Percentiles rank a stretch among this genome's conserved stretches.
These are phyloP conservation scores for Temnothorax ravouxi DNA, from an alignment of 2,888 invertebrate species.

Conservation along the genomic window DNA sequence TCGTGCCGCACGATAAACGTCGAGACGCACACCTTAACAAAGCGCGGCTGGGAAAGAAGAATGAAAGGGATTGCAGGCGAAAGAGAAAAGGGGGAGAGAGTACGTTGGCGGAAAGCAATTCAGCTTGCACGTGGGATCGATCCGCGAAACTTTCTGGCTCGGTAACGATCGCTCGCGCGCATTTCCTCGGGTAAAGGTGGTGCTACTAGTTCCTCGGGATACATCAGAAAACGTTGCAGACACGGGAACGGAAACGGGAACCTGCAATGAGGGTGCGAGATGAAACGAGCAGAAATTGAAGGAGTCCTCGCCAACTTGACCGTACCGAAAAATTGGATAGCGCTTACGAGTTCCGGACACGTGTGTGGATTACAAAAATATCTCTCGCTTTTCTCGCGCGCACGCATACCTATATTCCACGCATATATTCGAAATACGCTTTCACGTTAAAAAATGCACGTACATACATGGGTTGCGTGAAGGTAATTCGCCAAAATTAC, in stretches of 20 bases:
- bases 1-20: slow-evolving; percentile 39
- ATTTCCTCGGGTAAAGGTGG: slow-evolving; percentile 70
- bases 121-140: slow-evolving; percentile 74
- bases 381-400: slow-evolving; percentile 13
- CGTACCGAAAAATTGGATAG: slow-evolving; percentile 82
- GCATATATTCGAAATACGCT: neutral
- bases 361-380: slow-evolving; percentile 79
- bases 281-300: slow-evolving; percentile 74
- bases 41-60: slow-evolving; percentile 33
- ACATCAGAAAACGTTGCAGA: slow-evolving; percentile 58
- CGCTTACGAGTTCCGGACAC: slow-evolving; percentile 81
- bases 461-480: neutral
- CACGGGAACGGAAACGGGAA: neutral
- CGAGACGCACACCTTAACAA: slow-evolving; percentile 40
- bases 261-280: slow-evolving; percentile 50
- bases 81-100: slow-evolving; percentile 49
- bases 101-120: slow-evolving; percentile 66
- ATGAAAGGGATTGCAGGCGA: slow-evolving; percentile 36
- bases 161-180: slow-evolving; percentile 78
- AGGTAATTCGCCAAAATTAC: neutral
- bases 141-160: slow-evolving; percentile 79
- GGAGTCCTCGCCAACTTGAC: slow-evolving; percentile 79
- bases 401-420: slow-evolving; percentile 26
- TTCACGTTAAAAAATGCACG: neutral
- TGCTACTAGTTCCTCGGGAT: slow-evolving; percentile 35